Evolutionary conservation across 1,140 invertebrate species (phyloP).

Genomic region (Colletes latitarsis): DNA sequence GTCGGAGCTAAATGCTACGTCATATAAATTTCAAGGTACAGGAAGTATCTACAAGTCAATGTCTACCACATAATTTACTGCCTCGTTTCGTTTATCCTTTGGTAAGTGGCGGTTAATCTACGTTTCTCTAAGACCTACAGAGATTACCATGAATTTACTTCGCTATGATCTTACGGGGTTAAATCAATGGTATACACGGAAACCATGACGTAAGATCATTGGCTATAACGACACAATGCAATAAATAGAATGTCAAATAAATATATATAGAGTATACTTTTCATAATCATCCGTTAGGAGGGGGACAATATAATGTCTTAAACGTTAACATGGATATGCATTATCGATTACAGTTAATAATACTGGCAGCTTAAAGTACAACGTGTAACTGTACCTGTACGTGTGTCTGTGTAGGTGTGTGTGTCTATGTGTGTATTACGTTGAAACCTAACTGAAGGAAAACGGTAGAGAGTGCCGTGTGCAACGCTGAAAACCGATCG

Average conservation of each 20-base stretch:
- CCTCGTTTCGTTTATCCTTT: conserved; percentile 3
- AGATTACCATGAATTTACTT: conserved; percentile 63
- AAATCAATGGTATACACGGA: conserved; percentile 65
- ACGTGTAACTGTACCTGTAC: conserved; percentile 19
- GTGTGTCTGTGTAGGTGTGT: not conserved
- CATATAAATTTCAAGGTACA: conserved; percentile 78
- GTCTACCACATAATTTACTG: conserved; percentile 64
- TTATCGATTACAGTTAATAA: conserved; percentile 78
- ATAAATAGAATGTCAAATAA: conserved; percentile 71
- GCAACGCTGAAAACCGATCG: not conserved
- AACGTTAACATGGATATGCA: conserved; percentile 75
- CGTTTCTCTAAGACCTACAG: conserved; percentile 50
- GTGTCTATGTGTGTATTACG: conserved; percentile 34
- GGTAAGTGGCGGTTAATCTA: conserved; percentile 45
- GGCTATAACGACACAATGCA: conserved; percentile 60
- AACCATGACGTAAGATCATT: conserved; percentile 54
- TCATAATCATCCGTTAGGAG: conserved; percentile 58
- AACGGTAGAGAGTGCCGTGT: conserved; percentile 51
- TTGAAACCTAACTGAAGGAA: conserved; percentile 46
- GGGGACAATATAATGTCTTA: conserved; percentile 67
- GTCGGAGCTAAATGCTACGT: conserved; percentile 64
- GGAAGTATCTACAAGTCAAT: conserved; percentile 76
- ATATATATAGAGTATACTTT: conserved; percentile 68
- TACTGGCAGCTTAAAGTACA: conserved; percentile 77
- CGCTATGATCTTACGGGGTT: conserved; percentile 62